Conservation (phyloP, 2,797 vertebrate genomes). For the Valencia hispanica region DNA sequence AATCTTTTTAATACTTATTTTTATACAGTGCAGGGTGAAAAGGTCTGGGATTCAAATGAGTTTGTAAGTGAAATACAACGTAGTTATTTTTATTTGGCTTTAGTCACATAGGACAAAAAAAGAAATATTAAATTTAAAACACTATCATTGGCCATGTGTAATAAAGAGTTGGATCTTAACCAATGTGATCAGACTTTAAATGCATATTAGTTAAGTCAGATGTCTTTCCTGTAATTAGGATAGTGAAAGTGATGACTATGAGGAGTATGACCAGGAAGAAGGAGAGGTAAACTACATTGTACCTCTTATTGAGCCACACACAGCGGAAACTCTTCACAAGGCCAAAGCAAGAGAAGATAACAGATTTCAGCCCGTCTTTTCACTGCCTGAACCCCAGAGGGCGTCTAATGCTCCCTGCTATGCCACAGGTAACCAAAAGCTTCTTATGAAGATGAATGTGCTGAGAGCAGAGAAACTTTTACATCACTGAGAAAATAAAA, state of each 20-base stretch:
- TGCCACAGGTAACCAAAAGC: slow-evolving; percentile 30
- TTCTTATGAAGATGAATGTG: not conserved
- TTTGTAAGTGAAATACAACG: slow-evolving; percentile 44
- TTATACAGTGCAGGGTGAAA: slow-evolving; percentile 16
- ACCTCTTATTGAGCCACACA: not conserved
- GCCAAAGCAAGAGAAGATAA: not conserved
- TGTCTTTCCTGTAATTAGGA: slow-evolving; percentile 31
- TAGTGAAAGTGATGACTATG: slow-evolving; percentile 29
- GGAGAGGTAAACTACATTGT: slow-evolving; percentile 1
- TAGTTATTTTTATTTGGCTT: not conserved
- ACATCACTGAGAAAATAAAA: too few species aligned
- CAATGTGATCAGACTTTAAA: not conserved
- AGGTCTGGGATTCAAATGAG: slow-evolving; percentile 32
- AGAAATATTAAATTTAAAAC: not conserved
- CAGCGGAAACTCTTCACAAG: slow-evolving; percentile 3
- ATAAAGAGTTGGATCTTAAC: not conserved
- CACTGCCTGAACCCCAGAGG: not conserved
- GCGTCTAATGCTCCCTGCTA: not conserved
- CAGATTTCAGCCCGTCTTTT: not conserved
- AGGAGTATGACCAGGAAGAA: not conserved
- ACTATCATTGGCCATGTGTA: not conserved
- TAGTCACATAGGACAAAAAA: not conserved
- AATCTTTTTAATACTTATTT: not conserved
- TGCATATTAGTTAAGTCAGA: not conserved
- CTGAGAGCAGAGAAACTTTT: not conserved